Evolutionary conservation across 1,140 invertebrate species (phyloP).

Genomic region (Doryteuthis pealeii): DNA sequence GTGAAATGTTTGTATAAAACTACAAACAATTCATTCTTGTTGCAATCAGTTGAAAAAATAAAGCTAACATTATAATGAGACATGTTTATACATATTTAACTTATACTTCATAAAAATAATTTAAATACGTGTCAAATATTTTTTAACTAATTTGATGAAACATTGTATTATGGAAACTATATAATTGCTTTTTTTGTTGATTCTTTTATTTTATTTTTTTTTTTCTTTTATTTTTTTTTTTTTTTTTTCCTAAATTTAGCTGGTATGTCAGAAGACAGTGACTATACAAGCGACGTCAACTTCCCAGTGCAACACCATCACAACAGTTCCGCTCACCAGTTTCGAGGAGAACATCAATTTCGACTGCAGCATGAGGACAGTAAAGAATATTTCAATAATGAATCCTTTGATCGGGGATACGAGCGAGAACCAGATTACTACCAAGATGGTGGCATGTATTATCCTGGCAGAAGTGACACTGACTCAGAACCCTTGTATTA

Average conservation of each 20-base stretch:
- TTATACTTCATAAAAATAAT: no score
- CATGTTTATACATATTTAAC: no score
- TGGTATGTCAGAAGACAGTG: slow-evolving; percentile 93
- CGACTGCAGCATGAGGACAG: slow-evolving; percentile 34
- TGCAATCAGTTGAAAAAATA: no score
- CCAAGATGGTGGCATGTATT: slow-evolving; percentile 30
- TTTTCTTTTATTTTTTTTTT: slow-evolving; percentile 12
- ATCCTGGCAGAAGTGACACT: slow-evolving; percentile 58
- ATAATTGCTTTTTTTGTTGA: no score
- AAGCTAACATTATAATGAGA: no score
- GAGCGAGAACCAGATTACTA: slow-evolving; percentile 24
- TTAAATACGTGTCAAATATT: no score
- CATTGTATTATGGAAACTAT: no score
- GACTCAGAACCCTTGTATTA: slow-evolving; percentile 83
- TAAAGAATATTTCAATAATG: slow-evolving; percentile 31
- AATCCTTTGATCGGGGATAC: slow-evolving; percentile 40
- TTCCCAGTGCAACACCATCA: slow-evolving; percentile 76
- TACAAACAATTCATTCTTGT: no score
- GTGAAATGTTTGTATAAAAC: no score
- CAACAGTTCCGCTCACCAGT: slow-evolving; percentile 59
- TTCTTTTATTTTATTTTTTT: neutral
- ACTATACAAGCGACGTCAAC: slow-evolving; percentile 95
- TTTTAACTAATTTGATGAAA: no score
- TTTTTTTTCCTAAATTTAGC: slow-evolving; percentile 71
- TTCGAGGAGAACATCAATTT: slow-evolving; percentile 40